phyloP scores from a whole-genome alignment of 2,888 invertebrate genomes.

The Anticlea derivata region DNA sequence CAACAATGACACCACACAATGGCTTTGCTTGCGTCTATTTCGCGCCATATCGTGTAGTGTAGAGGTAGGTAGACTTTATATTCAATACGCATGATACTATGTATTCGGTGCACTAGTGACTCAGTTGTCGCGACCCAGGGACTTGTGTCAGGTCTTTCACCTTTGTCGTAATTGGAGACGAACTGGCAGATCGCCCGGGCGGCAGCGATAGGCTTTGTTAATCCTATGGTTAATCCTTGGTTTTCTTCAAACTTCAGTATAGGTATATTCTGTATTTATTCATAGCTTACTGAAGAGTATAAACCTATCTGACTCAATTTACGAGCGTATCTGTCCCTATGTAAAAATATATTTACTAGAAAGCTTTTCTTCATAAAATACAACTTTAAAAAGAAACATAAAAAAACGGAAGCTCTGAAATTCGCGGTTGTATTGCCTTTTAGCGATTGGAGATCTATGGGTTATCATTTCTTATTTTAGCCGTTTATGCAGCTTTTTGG shows the following conservation, averaged over 20 bases:
- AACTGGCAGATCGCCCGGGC: slow-evolving; percentile 3
- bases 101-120: slow-evolving; percentile 17
- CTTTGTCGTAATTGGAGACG: slow-evolving; percentile 14
- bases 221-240: not conserved
- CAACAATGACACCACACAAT: not conserved
- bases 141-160: slow-evolving; percentile 26
- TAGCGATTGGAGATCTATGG: too few relatives aligned
- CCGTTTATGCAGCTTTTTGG: not conserved
- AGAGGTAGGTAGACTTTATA: not conserved
- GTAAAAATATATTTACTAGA: too few relatives aligned
- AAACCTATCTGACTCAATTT: too few relatives aligned
- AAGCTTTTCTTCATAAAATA: too few relatives aligned
- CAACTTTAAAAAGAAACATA: too few relatives aligned
- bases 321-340: too few relatives aligned
- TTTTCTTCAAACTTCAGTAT: too few relatives aligned
- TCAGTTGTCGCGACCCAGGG: slow-evolving; percentile 23
- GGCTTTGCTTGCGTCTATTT: not conserved
- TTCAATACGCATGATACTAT: slow-evolving; percentile 15
- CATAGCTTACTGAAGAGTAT: too few relatives aligned
- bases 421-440: too few relatives aligned
- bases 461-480: not conserved
- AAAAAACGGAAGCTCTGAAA: too few relatives aligned
- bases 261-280: too few relatives aligned
- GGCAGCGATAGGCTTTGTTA: not conserved
- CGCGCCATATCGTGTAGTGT: not conserved